Conservation (phyloP, 2,888 invertebrate species). For the Siphlonurus alternatus region DNA sequence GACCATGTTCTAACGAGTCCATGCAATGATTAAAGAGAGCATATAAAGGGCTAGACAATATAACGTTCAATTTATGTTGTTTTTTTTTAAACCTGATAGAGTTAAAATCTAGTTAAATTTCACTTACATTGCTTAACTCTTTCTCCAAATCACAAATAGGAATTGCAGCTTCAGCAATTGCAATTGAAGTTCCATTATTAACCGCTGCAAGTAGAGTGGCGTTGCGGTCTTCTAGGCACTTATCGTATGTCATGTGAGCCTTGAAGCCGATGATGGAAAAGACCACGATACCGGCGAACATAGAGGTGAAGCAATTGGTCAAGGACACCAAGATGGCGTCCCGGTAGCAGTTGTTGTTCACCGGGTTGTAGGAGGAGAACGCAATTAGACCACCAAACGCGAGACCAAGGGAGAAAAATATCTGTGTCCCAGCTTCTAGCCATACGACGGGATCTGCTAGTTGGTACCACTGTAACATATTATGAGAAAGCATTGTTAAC, state of each 20-base stretch:
- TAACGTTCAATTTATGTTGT: too few relatives aligned
- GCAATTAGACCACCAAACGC: conserved; percentile 94
- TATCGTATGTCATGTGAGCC: conserved; percentile 67
- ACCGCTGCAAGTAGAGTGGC: conserved; percentile 28
- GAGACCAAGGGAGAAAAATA: conserved; percentile 88
- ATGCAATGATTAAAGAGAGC: too few relatives aligned
- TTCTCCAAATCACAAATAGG: conserved; percentile 68
- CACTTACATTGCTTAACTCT: conserved; percentile 73
- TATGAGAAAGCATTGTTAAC: too few relatives aligned
- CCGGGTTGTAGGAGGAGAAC: conserved; percentile 91
- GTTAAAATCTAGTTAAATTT: too few relatives aligned
- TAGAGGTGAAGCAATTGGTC: conserved; percentile 86
- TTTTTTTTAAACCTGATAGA: too few relatives aligned
- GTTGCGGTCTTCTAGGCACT: conserved; percentile 47
- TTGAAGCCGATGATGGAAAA: conserved; percentile 92
- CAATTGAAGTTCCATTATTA: neutral
- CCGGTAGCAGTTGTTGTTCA: conserved; percentile 88
- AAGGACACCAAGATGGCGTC: conserved; percentile 86
- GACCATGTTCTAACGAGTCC: too few relatives aligned
- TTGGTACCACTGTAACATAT: conserved; percentile 58
- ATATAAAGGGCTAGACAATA: too few relatives aligned
- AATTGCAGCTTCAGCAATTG: conserved; percentile 21
- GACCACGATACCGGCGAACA: conserved; percentile 93
- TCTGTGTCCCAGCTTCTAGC: conserved; percentile 95
- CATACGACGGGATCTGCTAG: conserved; percentile 88